Evolutionary conservation across 2,888 invertebrate genomes (phyloP).

Genomic region (Smittia sp.): DNA sequence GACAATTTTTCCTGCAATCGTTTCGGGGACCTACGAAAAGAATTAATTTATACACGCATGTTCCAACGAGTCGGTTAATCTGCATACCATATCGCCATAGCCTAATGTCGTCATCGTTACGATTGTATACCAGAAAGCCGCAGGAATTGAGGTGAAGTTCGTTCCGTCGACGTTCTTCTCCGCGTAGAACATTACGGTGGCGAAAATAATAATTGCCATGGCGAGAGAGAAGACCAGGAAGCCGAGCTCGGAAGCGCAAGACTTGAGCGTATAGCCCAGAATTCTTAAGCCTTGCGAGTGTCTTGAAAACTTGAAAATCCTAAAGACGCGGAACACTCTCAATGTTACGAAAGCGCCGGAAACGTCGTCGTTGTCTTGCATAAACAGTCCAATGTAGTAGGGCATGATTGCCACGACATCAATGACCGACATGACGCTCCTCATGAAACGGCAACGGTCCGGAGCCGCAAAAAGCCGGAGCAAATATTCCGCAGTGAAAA

Average conservation of each 20-base stretch:
- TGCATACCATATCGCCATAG: constrained; percentile 84
- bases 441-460: constrained; percentile 93
- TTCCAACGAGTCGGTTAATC: no score
- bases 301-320: constrained; percentile 99
- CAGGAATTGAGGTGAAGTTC: constrained; percentile 98
- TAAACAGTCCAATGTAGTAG: constrained; percentile 96
- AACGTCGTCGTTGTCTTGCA: constrained; percentile 97
- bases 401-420: constrained; percentile 99
- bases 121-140: constrained; percentile 99
- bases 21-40: constrained; percentile 75
- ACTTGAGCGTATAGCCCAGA: constrained; percentile 98
- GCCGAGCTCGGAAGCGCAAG: constrained; percentile 97
- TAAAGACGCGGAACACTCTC: constrained; percentile 97
- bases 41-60: not conserved
- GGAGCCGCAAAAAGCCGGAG: constrained; percentile 97
- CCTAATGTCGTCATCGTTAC: constrained; percentile 99
- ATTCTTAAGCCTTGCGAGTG: constrained; percentile 98
- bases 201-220: constrained; percentile 99
- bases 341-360: constrained; percentile 99
- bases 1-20: constrained; percentile 97
- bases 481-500: constrained; percentile 97
- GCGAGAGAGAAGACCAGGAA: constrained; percentile 98
- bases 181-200: constrained; percentile 99
- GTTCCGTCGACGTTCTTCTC: constrained; percentile 98
- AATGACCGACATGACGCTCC: constrained; percentile 98